phyloP scores from a whole-genome alignment of 92 coral and sea anemone genomes.

The Porites cylindrica region DNA sequence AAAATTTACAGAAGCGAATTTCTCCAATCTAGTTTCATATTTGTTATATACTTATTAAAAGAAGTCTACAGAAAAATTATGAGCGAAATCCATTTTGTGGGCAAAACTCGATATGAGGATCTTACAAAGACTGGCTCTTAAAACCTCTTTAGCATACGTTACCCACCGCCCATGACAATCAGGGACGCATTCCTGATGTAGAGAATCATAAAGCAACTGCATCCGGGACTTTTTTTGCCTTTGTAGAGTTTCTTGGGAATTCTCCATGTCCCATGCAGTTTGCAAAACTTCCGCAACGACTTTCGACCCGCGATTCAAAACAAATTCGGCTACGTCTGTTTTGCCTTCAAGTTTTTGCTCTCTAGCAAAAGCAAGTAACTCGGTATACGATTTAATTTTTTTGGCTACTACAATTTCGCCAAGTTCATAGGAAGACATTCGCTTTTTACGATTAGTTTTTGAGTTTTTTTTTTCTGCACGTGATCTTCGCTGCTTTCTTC shows the following conservation, averaged over 20 bases:
- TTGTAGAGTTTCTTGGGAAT: conserved; percentile 36
- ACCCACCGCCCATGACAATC: conserved; percentile 58
- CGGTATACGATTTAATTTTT: conserved; percentile 8
- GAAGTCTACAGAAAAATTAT: too few relatives aligned
- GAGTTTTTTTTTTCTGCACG: too few relatives aligned
- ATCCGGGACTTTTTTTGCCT: conserved; percentile 43
- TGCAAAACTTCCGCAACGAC: conserved; percentile 56
- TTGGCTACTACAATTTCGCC: conserved; percentile 2
- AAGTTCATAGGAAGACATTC: conserved; percentile 51
- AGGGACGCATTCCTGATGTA: conserved; percentile 24
- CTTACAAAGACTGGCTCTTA: not conserved
- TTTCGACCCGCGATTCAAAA: conserved; percentile 57
- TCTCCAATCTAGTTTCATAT: too few relatives aligned
- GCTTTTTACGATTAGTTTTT: not conserved
- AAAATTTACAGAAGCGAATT: too few relatives aligned
- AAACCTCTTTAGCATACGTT: conserved; percentile 50
- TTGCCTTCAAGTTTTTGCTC: conserved; percentile 69
- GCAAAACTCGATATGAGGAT: too few relatives aligned
- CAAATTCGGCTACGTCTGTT: conserved; percentile 62
- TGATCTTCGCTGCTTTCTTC: not conserved
- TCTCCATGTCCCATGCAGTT: conserved; percentile 62
- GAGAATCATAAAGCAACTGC: conserved; percentile 47
- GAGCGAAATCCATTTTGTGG: too few relatives aligned
- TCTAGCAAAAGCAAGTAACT: conserved; percentile 65
- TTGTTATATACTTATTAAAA: too few relatives aligned